Evolutionary conservation across 1,140 invertebrate species (phyloP).

Genomic region (Aporrectodea caliginosa): DNA sequence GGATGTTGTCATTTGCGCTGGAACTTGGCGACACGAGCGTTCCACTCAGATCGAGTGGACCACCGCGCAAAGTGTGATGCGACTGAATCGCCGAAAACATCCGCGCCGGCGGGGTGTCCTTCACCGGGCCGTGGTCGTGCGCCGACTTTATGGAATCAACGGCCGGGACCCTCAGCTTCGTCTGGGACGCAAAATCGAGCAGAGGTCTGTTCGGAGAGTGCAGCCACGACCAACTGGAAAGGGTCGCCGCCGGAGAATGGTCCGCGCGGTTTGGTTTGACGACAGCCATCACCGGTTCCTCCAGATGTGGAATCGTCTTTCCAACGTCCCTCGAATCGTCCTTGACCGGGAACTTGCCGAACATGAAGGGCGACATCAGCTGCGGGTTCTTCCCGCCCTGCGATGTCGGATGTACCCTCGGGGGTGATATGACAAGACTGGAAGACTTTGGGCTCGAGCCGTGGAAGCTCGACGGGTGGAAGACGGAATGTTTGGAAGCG

Average conservation of each 20-base stretch:
- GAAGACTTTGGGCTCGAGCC: neutral
- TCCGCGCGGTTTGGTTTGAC: neutral
- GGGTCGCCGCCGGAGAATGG: neutral
- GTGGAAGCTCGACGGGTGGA: neutral
- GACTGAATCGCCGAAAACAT: conserved; percentile 30
- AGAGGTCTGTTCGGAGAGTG: neutral
- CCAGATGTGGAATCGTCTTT: neutral
- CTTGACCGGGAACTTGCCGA: neutral
- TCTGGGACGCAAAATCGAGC: neutral
- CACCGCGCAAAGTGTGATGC: neutral
- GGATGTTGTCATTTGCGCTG: neutral
- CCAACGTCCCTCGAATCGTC: neutral
- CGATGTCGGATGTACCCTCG: neutral
- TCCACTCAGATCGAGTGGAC: conserved; percentile 5
- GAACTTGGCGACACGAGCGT: neutral
- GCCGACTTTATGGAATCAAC: neutral
- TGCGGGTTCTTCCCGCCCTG: neutral
- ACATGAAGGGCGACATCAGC: neutral
- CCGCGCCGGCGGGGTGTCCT: conserved; percentile 35
- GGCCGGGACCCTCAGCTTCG: neutral
- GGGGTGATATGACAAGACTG: neutral
- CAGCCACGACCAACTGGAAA: neutral
- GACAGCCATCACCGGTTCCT: neutral
- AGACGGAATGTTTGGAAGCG: neutral
- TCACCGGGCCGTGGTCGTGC: neutral